These are phyloP conservation scores for Phenacoccus solenopsis DNA, from an alignment of 1,140 invertebrate genomes.

Conservation along the genomic window DNA sequence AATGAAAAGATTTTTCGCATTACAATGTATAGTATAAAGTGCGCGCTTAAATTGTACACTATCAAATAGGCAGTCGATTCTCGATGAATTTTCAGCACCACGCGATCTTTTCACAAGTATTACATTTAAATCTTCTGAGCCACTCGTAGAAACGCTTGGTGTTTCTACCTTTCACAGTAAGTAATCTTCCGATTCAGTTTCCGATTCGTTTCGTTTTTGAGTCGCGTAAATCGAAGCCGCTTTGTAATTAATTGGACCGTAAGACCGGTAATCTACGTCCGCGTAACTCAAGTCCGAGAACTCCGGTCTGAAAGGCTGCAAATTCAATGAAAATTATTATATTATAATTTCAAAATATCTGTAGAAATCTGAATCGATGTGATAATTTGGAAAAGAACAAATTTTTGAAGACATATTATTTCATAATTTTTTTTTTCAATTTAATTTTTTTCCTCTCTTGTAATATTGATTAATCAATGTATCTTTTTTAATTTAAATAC, in stretches of 20 bases:
- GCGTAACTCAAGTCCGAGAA: slow-evolving; percentile 71
- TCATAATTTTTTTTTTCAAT: too few species aligned
- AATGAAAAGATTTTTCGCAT: background rate
- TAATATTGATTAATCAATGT: too few species aligned
- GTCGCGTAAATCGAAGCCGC: slow-evolving; percentile 51
- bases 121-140: background rate
- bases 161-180: background rate
- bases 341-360: too few species aligned
- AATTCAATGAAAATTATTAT: too few species aligned
- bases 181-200: slow-evolving; percentile 9
- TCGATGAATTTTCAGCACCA: background rate
- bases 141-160: background rate
- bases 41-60: background rate
- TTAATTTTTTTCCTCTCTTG: too few species aligned
- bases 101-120: background rate
- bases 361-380: too few species aligned
- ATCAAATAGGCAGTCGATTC: background rate
- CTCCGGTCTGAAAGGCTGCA: slow-evolving; percentile 51
- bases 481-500: too few species aligned
- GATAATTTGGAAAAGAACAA: too few species aligned
- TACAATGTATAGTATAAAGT: background rate
- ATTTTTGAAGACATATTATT: too few species aligned
- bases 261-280: slow-evolving; percentile 73
- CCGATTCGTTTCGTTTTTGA: slow-evolving; percentile 4
- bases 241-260: slow-evolving; percentile 83